Conservation (phyloP, 2,888 invertebrate genomes). For the Busseola fusca region DNA sequence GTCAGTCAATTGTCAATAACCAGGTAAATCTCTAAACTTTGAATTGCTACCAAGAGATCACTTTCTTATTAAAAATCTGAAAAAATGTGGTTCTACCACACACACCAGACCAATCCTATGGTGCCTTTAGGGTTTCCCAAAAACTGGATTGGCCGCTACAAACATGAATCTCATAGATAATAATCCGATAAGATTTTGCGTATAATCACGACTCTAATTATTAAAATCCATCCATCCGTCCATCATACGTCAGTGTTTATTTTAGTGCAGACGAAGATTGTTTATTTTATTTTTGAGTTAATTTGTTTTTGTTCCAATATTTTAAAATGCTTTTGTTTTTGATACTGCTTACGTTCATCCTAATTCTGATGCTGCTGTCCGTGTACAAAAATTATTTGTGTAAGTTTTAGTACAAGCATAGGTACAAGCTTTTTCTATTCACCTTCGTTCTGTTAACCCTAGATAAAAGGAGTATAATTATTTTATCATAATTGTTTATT, state of each 20-base stretch:
- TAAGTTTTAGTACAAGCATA: constrained; percentile 23
- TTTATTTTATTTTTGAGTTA: background rate
- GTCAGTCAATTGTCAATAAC: background rate
- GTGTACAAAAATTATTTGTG: constrained; percentile 35
- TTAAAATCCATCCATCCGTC: constrained; percentile 6
- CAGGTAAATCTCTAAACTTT: background rate
- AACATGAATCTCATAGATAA: constrained; percentile 26
- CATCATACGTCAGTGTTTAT: constrained; percentile 8
- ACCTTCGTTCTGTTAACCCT: background rate
- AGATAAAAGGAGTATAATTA: background rate
- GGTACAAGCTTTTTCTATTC: background rate
- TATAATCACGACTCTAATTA: constrained; percentile 27
- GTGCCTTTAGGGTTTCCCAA: background rate
- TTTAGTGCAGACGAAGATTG: background rate
- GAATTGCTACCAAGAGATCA: background rate
- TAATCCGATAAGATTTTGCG: constrained; percentile 33
- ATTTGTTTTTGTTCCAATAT: background rate
- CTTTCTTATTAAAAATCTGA: background rate
- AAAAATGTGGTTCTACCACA: no score
- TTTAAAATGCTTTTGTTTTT: constrained; percentile 36
- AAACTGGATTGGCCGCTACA: constrained; percentile 14
- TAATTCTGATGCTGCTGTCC: constrained; percentile 30
- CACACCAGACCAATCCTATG: background rate
- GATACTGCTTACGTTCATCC: constrained; percentile 12
- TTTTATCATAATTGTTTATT: background rate